These are phyloP conservation scores for Latrodectus elegans DNA, from an alignment of 2,888 invertebrate species.

Conservation along the genomic window DNA sequence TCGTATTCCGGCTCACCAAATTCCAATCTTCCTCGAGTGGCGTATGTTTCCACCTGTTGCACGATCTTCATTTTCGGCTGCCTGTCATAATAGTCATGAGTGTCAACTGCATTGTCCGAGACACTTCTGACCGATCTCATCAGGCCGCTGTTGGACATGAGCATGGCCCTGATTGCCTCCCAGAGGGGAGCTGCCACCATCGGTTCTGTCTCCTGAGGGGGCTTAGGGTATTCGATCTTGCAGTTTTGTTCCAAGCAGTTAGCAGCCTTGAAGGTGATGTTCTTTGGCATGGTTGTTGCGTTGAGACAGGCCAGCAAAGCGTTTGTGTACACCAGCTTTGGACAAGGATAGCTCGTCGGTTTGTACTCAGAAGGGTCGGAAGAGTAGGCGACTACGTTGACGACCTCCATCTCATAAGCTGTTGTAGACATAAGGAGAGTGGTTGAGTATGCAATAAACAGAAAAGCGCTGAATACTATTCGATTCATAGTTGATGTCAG, in stretches of 20 bases:
- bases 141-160: neutral
- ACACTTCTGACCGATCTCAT: neutral
- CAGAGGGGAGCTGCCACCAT: neutral
- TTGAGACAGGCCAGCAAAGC: constrained; percentile 41
- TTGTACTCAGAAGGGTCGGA: constrained; percentile 3
- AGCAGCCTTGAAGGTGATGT: constrained; percentile 38
- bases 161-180: neutral
- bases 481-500: no score
- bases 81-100: neutral
- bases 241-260: constrained; percentile 52
- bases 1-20: constrained; percentile 26
- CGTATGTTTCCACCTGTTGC: constrained; percentile 8
- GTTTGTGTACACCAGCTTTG: constrained; percentile 20
- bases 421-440: neutral
- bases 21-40: neutral
- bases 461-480: no score
- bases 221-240: constrained; percentile 20
- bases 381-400: constrained; percentile 38
- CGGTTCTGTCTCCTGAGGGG: neutral
- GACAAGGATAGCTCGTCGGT: constrained; percentile 41
- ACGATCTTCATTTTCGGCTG: neutral
- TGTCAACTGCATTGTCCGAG: neutral
- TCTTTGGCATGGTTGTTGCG: constrained; percentile 35
- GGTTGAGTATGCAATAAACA: neutral
- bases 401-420: neutral